These are phyloP conservation scores for Artemia franciscana DNA, from an alignment of 1,140 invertebrate genomes.

Conservation along the genomic window DNA sequence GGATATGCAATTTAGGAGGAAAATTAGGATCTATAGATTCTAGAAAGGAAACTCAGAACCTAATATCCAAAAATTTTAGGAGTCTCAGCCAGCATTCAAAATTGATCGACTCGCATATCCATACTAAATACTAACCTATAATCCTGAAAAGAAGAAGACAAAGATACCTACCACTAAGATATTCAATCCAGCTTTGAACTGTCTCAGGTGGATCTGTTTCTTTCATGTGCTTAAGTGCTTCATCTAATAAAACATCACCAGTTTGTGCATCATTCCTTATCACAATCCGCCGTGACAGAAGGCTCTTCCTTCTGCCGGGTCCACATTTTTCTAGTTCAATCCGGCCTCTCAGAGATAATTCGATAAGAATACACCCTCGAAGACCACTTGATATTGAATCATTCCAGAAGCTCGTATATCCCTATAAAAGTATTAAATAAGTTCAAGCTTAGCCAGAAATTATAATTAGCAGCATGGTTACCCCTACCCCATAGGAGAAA, in stretches of 20 bases:
- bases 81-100: too few species aligned
- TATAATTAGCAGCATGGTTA: too few species aligned
- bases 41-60: too few species aligned
- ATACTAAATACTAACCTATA: too few species aligned
- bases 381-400: constrained; percentile 98
- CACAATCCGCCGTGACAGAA: constrained; percentile 53
- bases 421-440: too few species aligned
- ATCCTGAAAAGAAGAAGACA: too few species aligned
- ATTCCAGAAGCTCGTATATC: constrained; percentile 99
- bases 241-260: constrained; percentile 92
- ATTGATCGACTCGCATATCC: too few species aligned
- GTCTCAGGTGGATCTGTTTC: constrained; percentile 90
- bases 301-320: constrained; percentile 60
- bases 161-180: constrained; percentile 87
- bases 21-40: too few species aligned
- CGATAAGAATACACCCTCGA: constrained; percentile 92
- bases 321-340: constrained; percentile 91
- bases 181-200: constrained; percentile 98
- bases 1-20: too few species aligned
- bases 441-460: too few species aligned
- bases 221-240: constrained; percentile 94
- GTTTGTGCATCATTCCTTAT: constrained; percentile 69
- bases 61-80: too few species aligned
- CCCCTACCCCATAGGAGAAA: too few species aligned
- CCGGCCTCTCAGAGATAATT: constrained; percentile 75